Conservation (phyloP, 1,140 invertebrate species). For the Apis cerana region DNA sequence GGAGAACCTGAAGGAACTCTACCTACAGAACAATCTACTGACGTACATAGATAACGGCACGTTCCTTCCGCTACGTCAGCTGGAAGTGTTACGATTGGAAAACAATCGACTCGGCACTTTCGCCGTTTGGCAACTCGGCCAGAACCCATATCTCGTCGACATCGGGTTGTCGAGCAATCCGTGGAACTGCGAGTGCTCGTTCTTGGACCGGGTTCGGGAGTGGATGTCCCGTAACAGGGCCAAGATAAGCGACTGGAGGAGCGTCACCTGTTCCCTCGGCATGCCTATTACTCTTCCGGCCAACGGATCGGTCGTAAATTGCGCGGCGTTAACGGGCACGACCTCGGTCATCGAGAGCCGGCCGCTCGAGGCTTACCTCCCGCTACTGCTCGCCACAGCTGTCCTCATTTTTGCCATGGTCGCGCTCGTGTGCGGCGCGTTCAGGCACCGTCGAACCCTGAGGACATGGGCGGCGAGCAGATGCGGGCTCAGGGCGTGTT, state of each 20-base stretch:
- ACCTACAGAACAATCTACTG: slow-evolving; percentile 92
- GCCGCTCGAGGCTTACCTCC: slow-evolving; percentile 90
- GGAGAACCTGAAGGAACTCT: slow-evolving; percentile 89
- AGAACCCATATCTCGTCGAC: slow-evolving; percentile 89
- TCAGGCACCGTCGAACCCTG: slow-evolving; percentile 91
- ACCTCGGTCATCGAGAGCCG: slow-evolving; percentile 83
- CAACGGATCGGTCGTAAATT: slow-evolving; percentile 85
- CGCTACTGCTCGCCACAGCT: slow-evolving; percentile 88
- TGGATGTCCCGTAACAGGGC: slow-evolving; percentile 88
- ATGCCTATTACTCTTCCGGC: slow-evolving; percentile 83
- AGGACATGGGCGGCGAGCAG: slow-evolving; percentile 93
- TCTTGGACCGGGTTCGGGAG: slow-evolving; percentile 87
- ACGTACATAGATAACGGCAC: slow-evolving; percentile 88
- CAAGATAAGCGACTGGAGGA: slow-evolving; percentile 87
- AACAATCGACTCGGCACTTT: slow-evolving; percentile 90
- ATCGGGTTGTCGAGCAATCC: slow-evolving; percentile 91
- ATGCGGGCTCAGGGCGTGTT: slow-evolving; percentile 92
- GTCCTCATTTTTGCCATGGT: slow-evolving; percentile 88
- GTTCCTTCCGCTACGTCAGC: slow-evolving; percentile 86
- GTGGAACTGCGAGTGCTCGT: slow-evolving; percentile 95
- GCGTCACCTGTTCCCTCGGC: slow-evolving; percentile 84
- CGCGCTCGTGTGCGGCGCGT: slow-evolving; percentile 86
- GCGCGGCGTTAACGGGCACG: slow-evolving; percentile 78
- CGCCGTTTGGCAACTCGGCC: slow-evolving; percentile 87
- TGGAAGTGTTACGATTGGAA: slow-evolving; percentile 90